Evolutionary conservation across 2,797 vertebrate genomes (phyloP), one percentile per base, ranked within the genome.

Genomic region (Merluccius polli): DNA sequence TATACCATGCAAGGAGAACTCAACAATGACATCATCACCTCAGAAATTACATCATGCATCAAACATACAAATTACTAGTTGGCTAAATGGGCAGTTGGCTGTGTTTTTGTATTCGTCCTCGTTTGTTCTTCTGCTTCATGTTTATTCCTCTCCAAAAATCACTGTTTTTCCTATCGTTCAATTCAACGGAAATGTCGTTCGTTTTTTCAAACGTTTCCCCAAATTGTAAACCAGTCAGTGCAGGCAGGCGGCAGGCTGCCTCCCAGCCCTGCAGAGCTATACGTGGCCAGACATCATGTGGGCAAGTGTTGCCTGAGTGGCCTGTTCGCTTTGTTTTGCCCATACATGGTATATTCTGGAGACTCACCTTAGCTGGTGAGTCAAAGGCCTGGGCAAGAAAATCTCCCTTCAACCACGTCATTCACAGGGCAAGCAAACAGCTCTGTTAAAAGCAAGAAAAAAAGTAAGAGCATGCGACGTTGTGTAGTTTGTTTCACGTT

Each of bases 321-420:
- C 59, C n/a, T 3, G n/a, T 63, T 63, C 0, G 24, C 59, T 78
- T 29, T 27, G 79, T 78, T 84, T 84, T 87, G 74, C 74, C 84
- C 83, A 77, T 83, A 89, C 78, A 89, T 84, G 86, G 86, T 38
- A 8, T 63, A 63, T 69, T 74, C 82, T 76, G 73, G 79, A 83
- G 21, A 74, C 35, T 74, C 24, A 63, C 59, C 59, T 63, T 63
- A 63, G 59, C 59, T 63, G 59, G 59, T 27, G 24, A 63, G 24
- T 63, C 59, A 27, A 24, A 59, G 48, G 48, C 48, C 21, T 59
- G 21, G 21, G 48, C 48, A 59, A 59, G 6, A 1, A 74, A 31
- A 18, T 71, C 10, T 24, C 35, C 24, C 27, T 69, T 75, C 10
- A n/a, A 24, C 44, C 48, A 59, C 48, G 48, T 59, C 48, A 24